phyloP scores from a whole-genome alignment of 2,113 vertebrate species.

The Oncorhynchus masou region DNA sequence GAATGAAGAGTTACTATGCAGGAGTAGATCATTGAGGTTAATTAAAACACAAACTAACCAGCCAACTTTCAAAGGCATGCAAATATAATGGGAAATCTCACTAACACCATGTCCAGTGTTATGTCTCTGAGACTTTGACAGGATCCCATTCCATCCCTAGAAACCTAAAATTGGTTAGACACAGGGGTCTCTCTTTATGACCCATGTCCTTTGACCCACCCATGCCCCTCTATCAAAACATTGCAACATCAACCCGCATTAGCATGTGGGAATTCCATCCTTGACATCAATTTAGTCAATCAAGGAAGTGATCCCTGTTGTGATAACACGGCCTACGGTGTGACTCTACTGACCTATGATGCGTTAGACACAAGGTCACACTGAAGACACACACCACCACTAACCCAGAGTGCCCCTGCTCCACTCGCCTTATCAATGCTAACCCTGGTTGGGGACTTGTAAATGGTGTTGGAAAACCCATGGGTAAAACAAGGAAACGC shows the following conservation, averaged over 20 bases:
- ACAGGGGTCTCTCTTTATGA: not conserved
- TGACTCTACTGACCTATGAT: not conserved
- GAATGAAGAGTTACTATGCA: too few relatives aligned
- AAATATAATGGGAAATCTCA: too few relatives aligned
- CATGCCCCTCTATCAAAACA: not conserved
- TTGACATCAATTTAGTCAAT: not conserved
- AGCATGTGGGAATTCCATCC: not conserved
- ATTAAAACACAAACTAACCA: too few relatives aligned
- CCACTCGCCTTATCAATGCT: not conserved
- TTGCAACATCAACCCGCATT: not conserved
- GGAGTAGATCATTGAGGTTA: too few relatives aligned
- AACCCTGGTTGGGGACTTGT: not conserved
- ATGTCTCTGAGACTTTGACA: too few relatives aligned
- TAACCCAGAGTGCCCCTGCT: not conserved
- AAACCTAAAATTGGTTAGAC: not conserved
- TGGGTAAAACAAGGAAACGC: not conserved
- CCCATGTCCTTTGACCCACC: not conserved
- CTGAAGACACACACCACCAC: not conserved
- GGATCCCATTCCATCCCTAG: too few relatives aligned
- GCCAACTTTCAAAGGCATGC: too few relatives aligned
- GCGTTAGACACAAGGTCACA: not conserved
- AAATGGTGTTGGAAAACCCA: not conserved
- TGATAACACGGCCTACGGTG: not conserved
- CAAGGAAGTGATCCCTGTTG: not conserved
- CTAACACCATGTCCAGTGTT: too few relatives aligned